Evolutionary conservation across 2,888 invertebrate genomes (phyloP), one percentile per base, ranked within the genome.

Genomic region (Caenorhabditis macrosperma): DNA sequence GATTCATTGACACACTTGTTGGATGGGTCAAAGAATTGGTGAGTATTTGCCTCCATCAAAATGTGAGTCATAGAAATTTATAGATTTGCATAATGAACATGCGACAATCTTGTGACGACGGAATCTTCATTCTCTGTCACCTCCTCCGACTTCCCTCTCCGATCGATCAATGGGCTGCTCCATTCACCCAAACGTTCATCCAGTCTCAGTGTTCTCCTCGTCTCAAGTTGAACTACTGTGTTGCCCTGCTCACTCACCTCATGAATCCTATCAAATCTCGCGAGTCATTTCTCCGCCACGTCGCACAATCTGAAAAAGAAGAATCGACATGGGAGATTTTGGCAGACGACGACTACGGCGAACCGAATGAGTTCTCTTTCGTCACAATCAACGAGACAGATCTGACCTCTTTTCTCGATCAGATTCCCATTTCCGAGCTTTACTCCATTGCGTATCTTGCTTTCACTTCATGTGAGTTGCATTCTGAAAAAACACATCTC

Each of bases 21-120:
- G 82, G 80, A 22, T 89, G 89, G 89, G 84, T 88, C 24, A 81
- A 77, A 12, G 89, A 89, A 76, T 54, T 88, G 74, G 87, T 88
- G 44, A 55, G 80, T 54, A 20, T 17, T 10, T n/a, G 28, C 6
- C 26, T 59, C 4, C 50, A 63, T 48, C 22, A 75, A 30, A 41
- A 28, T 41, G 28, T n/a, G 5, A n/a, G n/a, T n/a, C n/a, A 30
- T 9, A 54, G 20, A 10, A 22, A 33, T 9, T 77, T 83, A 4
- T 80, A 88, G 88, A 57, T 72, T 1, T 82, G 87, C 30, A 78
- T 86, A 2, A 68, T 90, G 35, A 77, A 86, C 60, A 88, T 88
- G 79, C 71, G 77, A 1, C 83, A 82, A 61, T 78, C 86, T 1
- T 63, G 77, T 4, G 79, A 82, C 15, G 89, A 90, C 68, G 88